phyloP scores from a whole-genome alignment of 2,888 invertebrate genomes.

The Tetramorium bicarinatum region DNA sequence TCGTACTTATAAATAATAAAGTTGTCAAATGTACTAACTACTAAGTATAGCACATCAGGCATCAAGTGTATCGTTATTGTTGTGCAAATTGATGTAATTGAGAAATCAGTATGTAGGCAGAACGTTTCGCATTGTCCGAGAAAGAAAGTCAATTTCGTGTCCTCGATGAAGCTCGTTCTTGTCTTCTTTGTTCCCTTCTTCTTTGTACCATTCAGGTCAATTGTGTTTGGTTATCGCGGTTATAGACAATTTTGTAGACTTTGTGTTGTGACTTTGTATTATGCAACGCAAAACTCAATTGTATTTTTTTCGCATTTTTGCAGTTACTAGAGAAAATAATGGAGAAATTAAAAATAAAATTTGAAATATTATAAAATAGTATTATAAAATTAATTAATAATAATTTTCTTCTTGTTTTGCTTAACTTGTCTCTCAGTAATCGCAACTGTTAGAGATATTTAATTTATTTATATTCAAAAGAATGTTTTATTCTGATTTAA shows the following conservation, averaged over 20 bases:
- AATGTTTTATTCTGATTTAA: neutral
- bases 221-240: neutral
- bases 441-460: neutral
- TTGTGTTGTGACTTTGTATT: neutral
- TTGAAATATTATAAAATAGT: neutral
- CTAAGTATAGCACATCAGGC: neutral
- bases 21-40: conserved; percentile 5
- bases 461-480: neutral
- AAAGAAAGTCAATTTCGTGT: conserved; percentile 63
- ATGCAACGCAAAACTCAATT: neutral
- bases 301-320: neutral
- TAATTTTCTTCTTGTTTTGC: neutral
- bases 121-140: conserved; percentile 39
- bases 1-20: neutral
- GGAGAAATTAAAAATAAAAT: neutral
- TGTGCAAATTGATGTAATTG: conserved; percentile 66
- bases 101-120: conserved; percentile 14
- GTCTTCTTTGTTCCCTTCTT: conserved; percentile 16
- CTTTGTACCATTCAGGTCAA: neutral
- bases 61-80: conserved; percentile 63
- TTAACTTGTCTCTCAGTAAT: neutral
- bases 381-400: neutral
- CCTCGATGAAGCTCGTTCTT: neutral
- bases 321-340: neutral
- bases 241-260: neutral